phyloP scores from a whole-genome alignment of 2,888 invertebrate genomes.

The Lasioglossum villosulum region DNA sequence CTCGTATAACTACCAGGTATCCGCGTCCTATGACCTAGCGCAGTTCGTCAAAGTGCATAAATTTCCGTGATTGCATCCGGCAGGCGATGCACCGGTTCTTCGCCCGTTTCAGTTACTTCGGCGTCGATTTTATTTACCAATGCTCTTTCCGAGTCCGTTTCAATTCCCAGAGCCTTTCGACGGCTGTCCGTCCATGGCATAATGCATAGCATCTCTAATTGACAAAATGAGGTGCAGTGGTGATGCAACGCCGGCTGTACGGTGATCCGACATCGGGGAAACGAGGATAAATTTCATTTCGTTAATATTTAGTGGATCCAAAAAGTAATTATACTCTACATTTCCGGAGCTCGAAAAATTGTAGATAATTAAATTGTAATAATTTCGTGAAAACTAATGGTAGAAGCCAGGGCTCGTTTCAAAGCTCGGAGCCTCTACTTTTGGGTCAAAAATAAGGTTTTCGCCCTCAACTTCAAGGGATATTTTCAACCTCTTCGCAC shows the following conservation, averaged over 20 bases:
- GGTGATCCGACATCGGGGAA: neutral
- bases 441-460: no score
- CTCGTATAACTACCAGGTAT: constrained; percentile 20
- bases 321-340: neutral
- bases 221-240: constrained; percentile 40
- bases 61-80: constrained; percentile 73
- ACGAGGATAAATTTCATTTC: neutral
- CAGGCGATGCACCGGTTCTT: constrained; percentile 43
- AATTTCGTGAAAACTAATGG: no score
- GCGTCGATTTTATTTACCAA: constrained; percentile 72
- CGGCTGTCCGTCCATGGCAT: constrained; percentile 14
- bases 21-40: constrained; percentile 19
- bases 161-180: constrained; percentile 61
- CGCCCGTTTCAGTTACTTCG: constrained; percentile 21
- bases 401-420: no score
- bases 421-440: no score
- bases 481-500: no score
- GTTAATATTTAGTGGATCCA: neutral
- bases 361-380: no score
- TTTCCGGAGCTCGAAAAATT: no score
- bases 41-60: constrained; percentile 75
- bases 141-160: constrained; percentile 70
- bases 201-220: constrained; percentile 34
- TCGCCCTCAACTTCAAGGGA: no score
- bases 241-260: neutral